Conservation (phyloP, 2,888 invertebrate genomes). For the Slavum lentiscoides region DNA sequence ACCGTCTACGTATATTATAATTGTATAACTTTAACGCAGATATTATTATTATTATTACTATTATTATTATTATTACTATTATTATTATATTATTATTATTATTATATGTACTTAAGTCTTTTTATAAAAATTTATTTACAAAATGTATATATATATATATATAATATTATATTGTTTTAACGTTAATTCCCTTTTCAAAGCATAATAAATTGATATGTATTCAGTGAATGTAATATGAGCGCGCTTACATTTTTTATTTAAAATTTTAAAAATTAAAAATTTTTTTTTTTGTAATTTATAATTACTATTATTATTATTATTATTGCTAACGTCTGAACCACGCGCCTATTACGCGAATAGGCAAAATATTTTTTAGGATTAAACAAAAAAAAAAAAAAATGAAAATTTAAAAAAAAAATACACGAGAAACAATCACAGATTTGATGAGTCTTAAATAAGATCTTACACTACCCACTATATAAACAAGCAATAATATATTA, state of each 20-base stretch:
- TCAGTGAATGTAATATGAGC: conserved; percentile 50
- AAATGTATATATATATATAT: neutral
- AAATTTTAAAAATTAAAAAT: too few species aligned
- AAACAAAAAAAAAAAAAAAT: neutral
- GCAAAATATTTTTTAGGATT: conserved; percentile 19
- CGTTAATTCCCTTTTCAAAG: conserved; percentile 45
- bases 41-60: too few species aligned
- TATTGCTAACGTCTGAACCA: conserved; percentile 42
- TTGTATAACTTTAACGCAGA: too few species aligned
- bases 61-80: too few species aligned
- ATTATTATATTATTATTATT: too few species aligned
- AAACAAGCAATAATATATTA: conserved; percentile 26
- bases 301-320: neutral
- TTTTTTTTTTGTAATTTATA: neutral
- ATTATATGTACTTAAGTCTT: too few species aligned
- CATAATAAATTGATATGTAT: conserved; percentile 49
- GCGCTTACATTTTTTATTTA: conserved; percentile 38
- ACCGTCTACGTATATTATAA: neutral
- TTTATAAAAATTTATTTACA: too few species aligned
- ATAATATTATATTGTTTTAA: conserved; percentile 36
- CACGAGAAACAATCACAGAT: conserved; percentile 52
- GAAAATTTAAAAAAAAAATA: conserved; percentile 22
- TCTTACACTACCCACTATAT: conserved; percentile 47
- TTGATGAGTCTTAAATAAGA: conserved; percentile 51
- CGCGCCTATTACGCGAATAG: conserved; percentile 13